Evolutionary conservation across 2,888 invertebrate species (phyloP).

Genomic region (Acleris cristana): DNA sequence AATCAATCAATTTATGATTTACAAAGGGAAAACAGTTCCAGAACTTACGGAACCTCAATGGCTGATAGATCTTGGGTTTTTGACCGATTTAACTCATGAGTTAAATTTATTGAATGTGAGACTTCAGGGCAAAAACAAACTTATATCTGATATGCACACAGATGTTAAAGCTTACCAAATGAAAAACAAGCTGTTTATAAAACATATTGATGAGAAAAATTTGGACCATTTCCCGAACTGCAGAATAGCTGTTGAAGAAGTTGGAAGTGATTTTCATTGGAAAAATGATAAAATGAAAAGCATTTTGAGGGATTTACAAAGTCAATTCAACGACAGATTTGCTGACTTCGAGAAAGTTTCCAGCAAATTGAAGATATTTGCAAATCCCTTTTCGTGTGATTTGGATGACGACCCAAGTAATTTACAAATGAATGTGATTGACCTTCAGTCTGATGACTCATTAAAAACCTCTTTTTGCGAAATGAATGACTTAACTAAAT

Average conservation of each 20-base stretch:
- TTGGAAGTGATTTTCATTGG: constrained; percentile 25
- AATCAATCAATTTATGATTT: constrained; percentile 19
- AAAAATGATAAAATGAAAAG: constrained; percentile 6
- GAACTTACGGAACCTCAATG: constrained; percentile 18
- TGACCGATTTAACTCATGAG: constrained; percentile 27
- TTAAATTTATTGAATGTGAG: constrained; percentile 23
- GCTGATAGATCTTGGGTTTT: constrained; percentile 19
- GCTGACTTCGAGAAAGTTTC: constrained; percentile 28
- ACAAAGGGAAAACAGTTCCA: constrained; percentile 7
- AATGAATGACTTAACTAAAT: no score
- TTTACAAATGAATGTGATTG: no score
- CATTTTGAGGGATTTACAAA: constrained; percentile 30
- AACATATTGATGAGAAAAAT: constrained; percentile 18
- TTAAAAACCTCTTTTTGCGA: no score
- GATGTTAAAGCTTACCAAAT: constrained; percentile 23
- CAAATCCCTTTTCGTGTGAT: no score
- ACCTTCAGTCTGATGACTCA: no score
- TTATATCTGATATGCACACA: constrained; percentile 35
- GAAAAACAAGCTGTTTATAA: constrained; percentile 19
- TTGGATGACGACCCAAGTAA: no score
- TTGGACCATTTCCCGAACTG: constrained; percentile 29
- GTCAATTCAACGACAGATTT: constrained; percentile 35
- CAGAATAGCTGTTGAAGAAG: constrained; percentile 8
- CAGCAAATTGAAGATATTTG: neutral
- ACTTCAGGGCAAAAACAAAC: constrained; percentile 19